Base-by-base conservation (phyloP, 2,888 invertebrate species). In the Ochropleura leucogaster region DNA sequence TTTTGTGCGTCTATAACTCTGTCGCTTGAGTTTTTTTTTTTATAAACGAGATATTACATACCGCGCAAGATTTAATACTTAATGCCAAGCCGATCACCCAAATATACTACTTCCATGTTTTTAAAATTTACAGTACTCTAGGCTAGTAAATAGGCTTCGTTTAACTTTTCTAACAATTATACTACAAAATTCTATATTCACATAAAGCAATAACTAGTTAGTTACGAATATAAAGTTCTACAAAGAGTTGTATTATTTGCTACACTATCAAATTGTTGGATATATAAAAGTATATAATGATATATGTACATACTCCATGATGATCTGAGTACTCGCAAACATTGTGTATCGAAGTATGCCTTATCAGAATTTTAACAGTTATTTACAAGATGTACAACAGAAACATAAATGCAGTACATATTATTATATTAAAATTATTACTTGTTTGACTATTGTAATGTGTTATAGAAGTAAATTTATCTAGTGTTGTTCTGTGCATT, bases 381-480 rank as follows among this genome's bases (percentile, higher is more conserved):
- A 86, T 86, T 84, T 79, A 86, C 73, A 77, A 67, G 51, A 55
- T 68, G 72, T 84, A 82, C 85, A 79, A 84, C 40, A 82, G 49
- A 40, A 82, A 84, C 74, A 73, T 70, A 70, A 74, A 59, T 64
- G 46, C 85, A 83, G 79, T 82, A 84, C 74, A 79, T 74, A 72
- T 84, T 76, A 68, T 79, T 79, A 74, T 76, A 84, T 71, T 73
- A 72, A 71, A 73, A 79, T 73, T 57, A 85, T 79, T 72, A 84
- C 74, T 82, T 77, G 74, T 86, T 84, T 74, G 67, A 73, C 72
- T 78, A 77, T 82, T 72, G 62, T 74, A 67, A 76, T 77, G 64
- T 86, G 85, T 85, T 86, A 74, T 82, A 78, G 73, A 79, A 67
- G 49, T 83, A 80, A 85, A 85, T 74, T 77, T 83, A 78, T 81